Percentiles rank a stretch among this genome's conserved stretches.
These are phyloP conservation scores for Corythucha ciliata DNA, from an alignment of 2,888 invertebrate species.

Conservation along the genomic window DNA sequence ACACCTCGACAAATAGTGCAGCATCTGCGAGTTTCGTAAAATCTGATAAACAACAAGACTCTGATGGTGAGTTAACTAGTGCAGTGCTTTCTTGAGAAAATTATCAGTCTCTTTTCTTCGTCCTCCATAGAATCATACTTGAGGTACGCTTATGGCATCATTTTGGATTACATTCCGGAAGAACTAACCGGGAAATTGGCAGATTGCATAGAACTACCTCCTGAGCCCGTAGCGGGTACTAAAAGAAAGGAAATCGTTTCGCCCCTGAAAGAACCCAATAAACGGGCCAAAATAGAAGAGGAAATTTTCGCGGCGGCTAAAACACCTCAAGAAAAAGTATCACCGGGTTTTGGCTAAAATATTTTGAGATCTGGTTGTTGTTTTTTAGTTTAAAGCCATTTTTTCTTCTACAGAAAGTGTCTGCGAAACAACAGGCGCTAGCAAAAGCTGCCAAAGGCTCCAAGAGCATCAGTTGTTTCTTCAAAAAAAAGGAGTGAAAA, in stretches of 20 bases:
- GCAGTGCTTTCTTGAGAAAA: slow-evolving; percentile 42
- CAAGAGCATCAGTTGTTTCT: slow-evolving; percentile 71
- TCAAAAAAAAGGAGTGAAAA: slow-evolving; percentile 51
- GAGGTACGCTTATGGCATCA: slow-evolving; percentile 66
- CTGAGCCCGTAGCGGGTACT: slow-evolving; percentile 6
- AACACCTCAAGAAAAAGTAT: slow-evolving; percentile 14
- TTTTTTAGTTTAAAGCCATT: no score
- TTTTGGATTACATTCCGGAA: slow-evolving; percentile 67
- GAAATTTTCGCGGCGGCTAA: slow-evolving; percentile 14
- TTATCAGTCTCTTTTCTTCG: background rate
- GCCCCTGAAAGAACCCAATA: slow-evolving; percentile 41
- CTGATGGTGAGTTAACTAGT: slow-evolving; percentile 43
- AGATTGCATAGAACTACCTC: slow-evolving; percentile 19
- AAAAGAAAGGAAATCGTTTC: slow-evolving; percentile 20
- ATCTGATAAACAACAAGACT: slow-evolving; percentile 49
- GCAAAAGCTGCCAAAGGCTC: slow-evolving; percentile 70
- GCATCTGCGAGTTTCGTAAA: slow-evolving; percentile 67
- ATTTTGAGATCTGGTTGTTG: slow-evolving; percentile 1
- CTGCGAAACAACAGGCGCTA: slow-evolving; percentile 64
- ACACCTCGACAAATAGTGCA: slow-evolving; percentile 59
- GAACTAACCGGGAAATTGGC: slow-evolving; percentile 48
- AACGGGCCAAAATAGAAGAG: slow-evolving; percentile 41
- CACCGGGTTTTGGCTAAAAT: background rate
- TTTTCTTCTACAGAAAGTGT: slow-evolving; percentile 41
- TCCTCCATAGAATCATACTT: slow-evolving; percentile 43